Conservation (phyloP, 2,888 invertebrate species). For the Oxyteleia sp. region DNA sequence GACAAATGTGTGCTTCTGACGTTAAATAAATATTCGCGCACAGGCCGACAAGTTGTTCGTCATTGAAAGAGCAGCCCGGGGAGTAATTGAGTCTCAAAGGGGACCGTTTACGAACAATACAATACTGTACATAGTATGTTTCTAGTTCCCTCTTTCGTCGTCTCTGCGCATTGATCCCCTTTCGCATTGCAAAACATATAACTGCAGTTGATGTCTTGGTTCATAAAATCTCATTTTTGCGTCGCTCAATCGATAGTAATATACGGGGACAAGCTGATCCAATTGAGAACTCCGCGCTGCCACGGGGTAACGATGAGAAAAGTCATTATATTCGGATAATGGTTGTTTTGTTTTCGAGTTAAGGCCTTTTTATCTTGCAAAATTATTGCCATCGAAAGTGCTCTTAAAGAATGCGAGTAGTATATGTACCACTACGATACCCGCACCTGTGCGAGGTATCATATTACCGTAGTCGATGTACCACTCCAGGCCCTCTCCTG, state of each 20-base stretch:
- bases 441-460: no score
- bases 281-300: slow-evolving; percentile 17
- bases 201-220: slow-evolving; percentile 63
- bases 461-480: no score
- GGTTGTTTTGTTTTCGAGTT: slow-evolving; percentile 2
- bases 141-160: slow-evolving; percentile 62
- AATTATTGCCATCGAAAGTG: no score
- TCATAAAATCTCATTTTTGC: slow-evolving; percentile 56
- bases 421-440: no score
- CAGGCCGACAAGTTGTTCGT: slow-evolving; percentile 65
- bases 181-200: slow-evolving; percentile 56
- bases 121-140: slow-evolving; percentile 57
- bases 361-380: slow-evolving; percentile 12
- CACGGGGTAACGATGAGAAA: slow-evolving; percentile 4
- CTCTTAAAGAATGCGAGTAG: no score
- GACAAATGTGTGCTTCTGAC: slow-evolving; percentile 64
- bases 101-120: slow-evolving; percentile 73
- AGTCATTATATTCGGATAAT: slow-evolving; percentile 27
- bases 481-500: no score
- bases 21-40: slow-evolving; percentile 69
- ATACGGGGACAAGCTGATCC: slow-evolving; percentile 20
- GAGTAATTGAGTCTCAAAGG: slow-evolving; percentile 74
- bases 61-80: slow-evolving; percentile 72
- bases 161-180: slow-evolving; percentile 57
- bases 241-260: slow-evolving; percentile 42